Evolutionary conservation across 1,140 invertebrate genomes (phyloP).

Genomic region (Megalonaias nervosa): DNA sequence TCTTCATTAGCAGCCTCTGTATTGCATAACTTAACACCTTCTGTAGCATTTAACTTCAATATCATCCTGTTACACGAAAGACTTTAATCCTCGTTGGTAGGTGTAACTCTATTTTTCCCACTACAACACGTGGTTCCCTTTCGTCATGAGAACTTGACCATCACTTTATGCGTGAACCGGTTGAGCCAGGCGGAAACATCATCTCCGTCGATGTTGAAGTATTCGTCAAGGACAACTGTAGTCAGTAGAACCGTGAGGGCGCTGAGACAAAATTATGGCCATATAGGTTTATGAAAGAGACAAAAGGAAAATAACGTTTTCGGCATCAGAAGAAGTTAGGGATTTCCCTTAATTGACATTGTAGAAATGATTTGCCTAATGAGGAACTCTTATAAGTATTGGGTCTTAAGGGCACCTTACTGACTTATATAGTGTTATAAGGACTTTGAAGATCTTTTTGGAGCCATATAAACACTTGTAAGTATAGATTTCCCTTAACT

Average conservation of each 20-base stretch:
- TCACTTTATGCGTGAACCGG: not conserved
- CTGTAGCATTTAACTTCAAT: not conserved
- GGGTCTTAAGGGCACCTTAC: not conserved
- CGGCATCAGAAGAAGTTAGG: too few species aligned
- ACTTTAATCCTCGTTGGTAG: not conserved
- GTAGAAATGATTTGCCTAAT: not conserved
- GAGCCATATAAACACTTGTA: too few species aligned
- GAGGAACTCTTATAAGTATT: not conserved
- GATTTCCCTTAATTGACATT: not conserved
- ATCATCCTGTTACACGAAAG: not conserved
- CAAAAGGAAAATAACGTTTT: too few species aligned
- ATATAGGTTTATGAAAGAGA: conserved; percentile 16
- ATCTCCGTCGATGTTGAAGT: conserved; percentile 25
- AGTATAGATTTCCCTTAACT: not conserved
- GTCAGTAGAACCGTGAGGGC: conserved; percentile 25
- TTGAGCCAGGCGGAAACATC: conserved; percentile 23
- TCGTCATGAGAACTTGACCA: conserved; percentile 11
- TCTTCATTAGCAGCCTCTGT: not conserved
- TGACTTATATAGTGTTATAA: not conserved
- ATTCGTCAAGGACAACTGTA: conserved; percentile 20
- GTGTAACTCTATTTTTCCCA: not conserved
- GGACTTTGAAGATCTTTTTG: not conserved
- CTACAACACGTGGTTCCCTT: conserved; percentile 7
- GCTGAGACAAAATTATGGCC: conserved; percentile 26
- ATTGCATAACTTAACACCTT: not conserved